Base-by-base conservation (phyloP, 1,140 invertebrate genomes). In the Kradibia gibbosae region DNA sequence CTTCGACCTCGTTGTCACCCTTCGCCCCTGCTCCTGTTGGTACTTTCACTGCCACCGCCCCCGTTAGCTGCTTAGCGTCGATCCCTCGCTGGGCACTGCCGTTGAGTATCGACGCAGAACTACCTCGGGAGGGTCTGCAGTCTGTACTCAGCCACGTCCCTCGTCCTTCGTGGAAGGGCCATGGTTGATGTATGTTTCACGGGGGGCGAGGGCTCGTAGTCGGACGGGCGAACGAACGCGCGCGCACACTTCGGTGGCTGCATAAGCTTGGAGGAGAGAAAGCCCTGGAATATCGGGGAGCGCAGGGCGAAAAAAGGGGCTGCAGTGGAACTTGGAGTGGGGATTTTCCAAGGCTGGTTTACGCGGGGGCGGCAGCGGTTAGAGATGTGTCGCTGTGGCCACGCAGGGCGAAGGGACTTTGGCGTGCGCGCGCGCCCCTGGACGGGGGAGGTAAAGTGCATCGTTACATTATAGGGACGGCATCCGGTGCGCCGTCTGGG, bases 391-490 rank as follows among this genome's bases (percentile, higher is more conserved):
- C n/a, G 11, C n/a, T 25, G 25, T 25, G 15, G n/a, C 34, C 25
- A 13, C 50, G n/a, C 1, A 36, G 50, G 57, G 71, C 55, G 67
- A 80, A 80, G 78, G 78, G 78, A 80, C 31, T 65, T 13, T 25
- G 36, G 42, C 10, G 13, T 10, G 45, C 36, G 60, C 17, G 62
- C 42, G 45, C 34, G 73, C 39, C 39, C 25, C 11, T 4, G 50
- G 50, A n/a, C 28, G 70, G 62, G 78, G 78, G 78, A 73, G 78
- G 48, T 50, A 80, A 80, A 80, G 55, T 80, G 78, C 71, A 80
- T 36, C 78, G 70, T 48, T 73, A 73, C 71, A 73, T 73, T 50
- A 31, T 73, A 67, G 71, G 71, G 71, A 34, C 71, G 20, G 25
- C 42, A 8, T 62, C 22, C 15, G 22, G 39, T 67, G 62, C 62